A percentile compares a stretch with the other conserved stretches of the same genome.
phyloP scores from a whole-genome alignment of 2,797 vertebrate genomes.

The Spatula clypeata region DNA sequence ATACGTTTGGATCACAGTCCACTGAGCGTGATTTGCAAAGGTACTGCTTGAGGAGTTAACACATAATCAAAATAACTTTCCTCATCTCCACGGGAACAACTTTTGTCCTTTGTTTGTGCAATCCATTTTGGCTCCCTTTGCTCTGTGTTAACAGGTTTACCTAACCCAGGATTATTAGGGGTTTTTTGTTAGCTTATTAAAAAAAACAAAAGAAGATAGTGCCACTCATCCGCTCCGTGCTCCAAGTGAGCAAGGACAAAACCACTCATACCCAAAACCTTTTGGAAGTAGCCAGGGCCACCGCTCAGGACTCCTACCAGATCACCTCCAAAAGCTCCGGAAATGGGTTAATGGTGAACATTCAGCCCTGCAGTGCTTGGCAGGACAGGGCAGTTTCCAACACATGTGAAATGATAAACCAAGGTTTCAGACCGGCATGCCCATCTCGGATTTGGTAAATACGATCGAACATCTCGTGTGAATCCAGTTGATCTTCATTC shows the following conservation, averaged over 20 bases:
- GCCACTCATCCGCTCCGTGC: neutral
- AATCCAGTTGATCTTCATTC: constrained; percentile 51
- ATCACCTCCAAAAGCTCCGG: neutral
- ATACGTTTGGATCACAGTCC: neutral
- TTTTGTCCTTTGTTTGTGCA: neutral
- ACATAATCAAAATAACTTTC: neutral
- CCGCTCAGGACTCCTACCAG: neutral
- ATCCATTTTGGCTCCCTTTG: neutral
- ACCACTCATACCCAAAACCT: neutral
- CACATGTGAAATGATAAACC: neutral
- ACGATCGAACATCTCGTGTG: neutral
- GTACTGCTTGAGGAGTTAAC: neutral
- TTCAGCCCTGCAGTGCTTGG: neutral
- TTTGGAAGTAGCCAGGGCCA: fast-evolving
- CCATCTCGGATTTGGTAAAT: constrained; percentile 32
- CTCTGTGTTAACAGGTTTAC: neutral
- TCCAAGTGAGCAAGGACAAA: neutral
- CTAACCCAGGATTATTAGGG: neutral
- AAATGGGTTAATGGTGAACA: neutral
- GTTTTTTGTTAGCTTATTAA: neutral
- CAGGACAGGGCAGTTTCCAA: constrained; percentile 14
- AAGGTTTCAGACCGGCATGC: neutral
- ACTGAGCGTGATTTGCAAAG: neutral
- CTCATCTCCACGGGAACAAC: neutral
- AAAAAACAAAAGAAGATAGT: neutral